Evolutionary conservation across 2,797 vertebrate genomes (phyloP).

Genomic region (Eulemur coronatus): DNA sequence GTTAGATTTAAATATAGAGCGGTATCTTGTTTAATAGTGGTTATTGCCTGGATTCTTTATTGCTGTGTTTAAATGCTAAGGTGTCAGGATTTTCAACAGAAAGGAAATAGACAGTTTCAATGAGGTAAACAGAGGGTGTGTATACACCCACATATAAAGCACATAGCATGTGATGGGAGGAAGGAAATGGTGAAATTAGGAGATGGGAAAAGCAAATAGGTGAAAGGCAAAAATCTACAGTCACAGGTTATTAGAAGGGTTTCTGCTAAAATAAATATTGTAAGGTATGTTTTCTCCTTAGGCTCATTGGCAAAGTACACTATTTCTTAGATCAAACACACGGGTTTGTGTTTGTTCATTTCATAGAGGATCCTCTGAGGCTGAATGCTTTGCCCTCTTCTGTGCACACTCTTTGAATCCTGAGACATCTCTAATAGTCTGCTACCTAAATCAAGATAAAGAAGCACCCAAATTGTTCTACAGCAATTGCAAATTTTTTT

Average conservation of each 20-base stretch:
- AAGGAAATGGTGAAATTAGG: background rate
- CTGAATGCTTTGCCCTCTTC: background rate
- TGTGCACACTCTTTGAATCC: background rate
- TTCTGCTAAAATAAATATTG: background rate
- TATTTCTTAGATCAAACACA: background rate
- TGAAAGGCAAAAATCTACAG: background rate
- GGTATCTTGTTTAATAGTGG: background rate
- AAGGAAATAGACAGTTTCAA: background rate
- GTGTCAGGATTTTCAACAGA: slow-evolving; percentile 11
- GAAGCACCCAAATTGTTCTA: slow-evolving; percentile 42
- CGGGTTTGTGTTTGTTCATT: background rate
- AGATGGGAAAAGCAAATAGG: background rate
- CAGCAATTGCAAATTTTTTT: background rate
- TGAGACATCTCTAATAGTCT: background rate
- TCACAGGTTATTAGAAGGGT: background rate
- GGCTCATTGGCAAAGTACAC: background rate
- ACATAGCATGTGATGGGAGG: background rate
- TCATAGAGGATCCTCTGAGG: background rate
- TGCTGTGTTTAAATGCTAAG: background rate
- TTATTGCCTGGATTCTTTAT: background rate
- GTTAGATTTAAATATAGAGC: background rate
- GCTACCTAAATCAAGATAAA: slow-evolving; percentile 64
- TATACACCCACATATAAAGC: background rate
- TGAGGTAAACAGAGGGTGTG: background rate
- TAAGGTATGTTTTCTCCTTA: background rate